These are phyloP conservation scores for Jacana jacana DNA, from an alignment of 2,113 vertebrate species.

Conservation along the genomic window DNA sequence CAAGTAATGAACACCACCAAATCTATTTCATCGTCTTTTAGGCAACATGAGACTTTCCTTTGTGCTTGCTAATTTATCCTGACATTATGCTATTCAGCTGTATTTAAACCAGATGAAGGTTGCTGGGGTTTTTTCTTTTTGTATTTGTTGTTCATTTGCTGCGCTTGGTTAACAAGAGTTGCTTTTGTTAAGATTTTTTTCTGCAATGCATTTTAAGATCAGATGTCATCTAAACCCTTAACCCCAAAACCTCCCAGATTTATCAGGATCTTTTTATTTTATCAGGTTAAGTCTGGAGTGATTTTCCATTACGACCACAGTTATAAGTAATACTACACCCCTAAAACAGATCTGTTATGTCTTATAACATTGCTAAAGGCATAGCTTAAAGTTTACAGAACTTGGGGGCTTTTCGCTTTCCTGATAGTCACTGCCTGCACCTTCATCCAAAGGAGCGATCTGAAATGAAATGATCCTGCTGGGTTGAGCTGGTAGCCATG, in stretches of 20 bases:
- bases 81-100: not conserved
- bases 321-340: not conserved
- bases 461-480: not conserved
- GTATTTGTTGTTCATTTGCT: not conserved
- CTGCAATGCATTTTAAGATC: slow-evolving; percentile 4
- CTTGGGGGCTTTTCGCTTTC: not conserved
- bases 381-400: not conserved
- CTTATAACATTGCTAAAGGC: not conserved
- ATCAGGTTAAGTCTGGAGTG: not conserved
- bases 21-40: slow-evolving; percentile 17
- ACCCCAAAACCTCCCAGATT: not conserved
- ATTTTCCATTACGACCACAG: not conserved
- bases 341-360: not conserved
- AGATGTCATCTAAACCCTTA: not conserved
- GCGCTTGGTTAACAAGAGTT: not conserved
- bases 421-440: not conserved
- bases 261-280: not conserved
- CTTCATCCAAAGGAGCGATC: not conserved
- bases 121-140: not conserved
- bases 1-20: not conserved
- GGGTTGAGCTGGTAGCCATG: not conserved
- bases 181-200: slow-evolving; percentile 17
- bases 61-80: slow-evolving; percentile 12
- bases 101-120: slow-evolving; percentile 45
- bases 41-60: not conserved